Base-by-base conservation (phyloP, 2,797 vertebrate genomes). In the Poeciliopsis gracilis region DNA sequence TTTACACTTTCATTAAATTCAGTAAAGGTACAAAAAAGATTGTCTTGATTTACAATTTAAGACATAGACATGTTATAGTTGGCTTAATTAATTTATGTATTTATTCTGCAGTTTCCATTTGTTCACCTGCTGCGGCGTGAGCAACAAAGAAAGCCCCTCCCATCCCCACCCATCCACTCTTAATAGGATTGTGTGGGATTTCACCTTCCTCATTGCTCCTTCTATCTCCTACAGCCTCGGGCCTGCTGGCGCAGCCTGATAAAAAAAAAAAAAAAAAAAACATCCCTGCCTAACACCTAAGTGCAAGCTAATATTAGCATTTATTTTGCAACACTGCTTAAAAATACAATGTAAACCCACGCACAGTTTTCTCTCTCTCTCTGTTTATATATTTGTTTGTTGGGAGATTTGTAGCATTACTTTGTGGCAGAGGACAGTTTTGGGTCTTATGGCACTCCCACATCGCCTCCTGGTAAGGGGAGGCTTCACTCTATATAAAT, bases 181-280 rank as follows among this genome's bases (percentile, higher is more conserved):
- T 96, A 96, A 96, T 95, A 96, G 95, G 96, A 96, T 96, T 95
- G 94, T 91, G 95, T 93, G 91, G 94, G 93, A 95, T 95, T 95
- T 95, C 92, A 93, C 93, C 90, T 92, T 93, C 93, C 93, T 90
- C 90, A 92, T 92, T 92, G 90, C 92, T 94, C 87, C 90, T 88
- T 91, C 93, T 89, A 93, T 93, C 86, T 93, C 90, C 84, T 81
- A 77, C 70, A 87, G 89, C 93, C 92, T 87, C 84, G 13, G 83
- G 90, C 90, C 94, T 95, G 92, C 95, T 95, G 95, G 93, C 91
- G 91, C 87, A 76, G 83, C 73, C 93, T 92, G 94, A 96, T 96
- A 96, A 96, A 73, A 67, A 43, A 43, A 43, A 41, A 9, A 41
- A 41, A 41, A 41, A 41, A 10, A 93, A 61, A 93, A 92, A 91